Percentiles rank a stretch among this genome's conserved stretches.
Conservation (phyloP, 2,797 vertebrate species). For the Enteromius radiatus region DNA sequence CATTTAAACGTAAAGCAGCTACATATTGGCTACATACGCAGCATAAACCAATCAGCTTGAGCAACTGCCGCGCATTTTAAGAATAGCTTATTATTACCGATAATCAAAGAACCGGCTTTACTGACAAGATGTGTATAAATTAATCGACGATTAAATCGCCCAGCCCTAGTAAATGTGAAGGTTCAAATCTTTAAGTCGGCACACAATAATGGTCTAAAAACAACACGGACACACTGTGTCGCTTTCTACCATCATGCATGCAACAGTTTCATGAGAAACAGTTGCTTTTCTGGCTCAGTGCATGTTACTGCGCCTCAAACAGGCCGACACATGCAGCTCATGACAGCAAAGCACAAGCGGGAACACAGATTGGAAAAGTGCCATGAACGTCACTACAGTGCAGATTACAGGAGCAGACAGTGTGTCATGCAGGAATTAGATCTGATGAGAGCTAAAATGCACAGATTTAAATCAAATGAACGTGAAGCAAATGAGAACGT, state of each 20-base stretch:
- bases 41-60: not conserved
- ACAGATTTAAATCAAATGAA: not conserved
- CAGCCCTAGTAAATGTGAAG: not conserved
- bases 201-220: not conserved
- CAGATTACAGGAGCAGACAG: constrained; percentile 25
- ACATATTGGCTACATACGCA: not conserved
- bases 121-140: no score
- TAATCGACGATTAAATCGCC: no score
- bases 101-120: no score
- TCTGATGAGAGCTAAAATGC: constrained; percentile 4
- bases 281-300: not conserved
- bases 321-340: not conserved
- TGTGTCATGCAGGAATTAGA: constrained; percentile 12
- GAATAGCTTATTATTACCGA: no score
- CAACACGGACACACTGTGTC: not conserved
- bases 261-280: not conserved
- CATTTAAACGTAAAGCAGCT: not conserved
- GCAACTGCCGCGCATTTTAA: no score
- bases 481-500: not conserved
- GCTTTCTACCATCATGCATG: not conserved
- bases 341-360: not conserved
- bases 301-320: not conserved
- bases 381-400: not conserved
- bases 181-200: not conserved
- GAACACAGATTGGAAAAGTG: constrained; percentile 13